Conservation (phyloP, 2,888 invertebrate genomes). For the Aphidoletes aphidimyza region DNA sequence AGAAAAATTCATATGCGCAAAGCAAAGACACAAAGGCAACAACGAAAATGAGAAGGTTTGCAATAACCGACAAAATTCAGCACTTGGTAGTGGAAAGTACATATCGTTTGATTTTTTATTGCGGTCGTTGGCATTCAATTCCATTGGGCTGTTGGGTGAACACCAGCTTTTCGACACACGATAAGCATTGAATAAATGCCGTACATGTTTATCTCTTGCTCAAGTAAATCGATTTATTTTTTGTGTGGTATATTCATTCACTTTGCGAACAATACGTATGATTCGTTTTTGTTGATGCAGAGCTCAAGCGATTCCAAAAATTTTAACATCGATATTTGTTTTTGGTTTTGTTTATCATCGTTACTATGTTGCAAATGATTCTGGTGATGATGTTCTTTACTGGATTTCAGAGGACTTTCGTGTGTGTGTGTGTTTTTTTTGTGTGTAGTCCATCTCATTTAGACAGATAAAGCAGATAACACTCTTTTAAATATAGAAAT, state of each 20-base stretch:
- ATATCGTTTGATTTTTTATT: conserved; percentile 35
- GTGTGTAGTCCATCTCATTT: too few species aligned
- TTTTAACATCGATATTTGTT: too few species aligned
- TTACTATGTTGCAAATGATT: too few species aligned
- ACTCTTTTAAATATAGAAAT: too few species aligned
- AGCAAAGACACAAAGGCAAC: conserved; percentile 2
- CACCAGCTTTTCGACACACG: neutral
- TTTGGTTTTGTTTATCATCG: too few species aligned
- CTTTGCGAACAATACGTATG: too few species aligned
- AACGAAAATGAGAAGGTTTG: conserved; percentile 21
- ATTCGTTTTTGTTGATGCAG: too few species aligned
- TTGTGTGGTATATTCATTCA: neutral
- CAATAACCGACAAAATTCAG: neutral
- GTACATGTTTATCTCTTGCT: conserved; percentile 8
- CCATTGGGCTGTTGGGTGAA: neutral
- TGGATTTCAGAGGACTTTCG: too few species aligned
- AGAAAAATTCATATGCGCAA: neutral
- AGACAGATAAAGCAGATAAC: too few species aligned
- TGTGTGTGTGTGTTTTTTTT: too few species aligned
- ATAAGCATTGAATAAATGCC: conserved; percentile 38
- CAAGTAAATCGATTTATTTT: neutral
- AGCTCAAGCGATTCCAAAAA: too few species aligned
- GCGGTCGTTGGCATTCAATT: conserved; percentile 43
- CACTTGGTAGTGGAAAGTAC: conserved; percentile 11
- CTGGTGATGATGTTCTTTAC: too few species aligned